Evolutionary conservation across 2,888 invertebrate genomes (phyloP), one percentile per base, ranked within the genome.

Genomic region (Acrobasis suavella): DNA sequence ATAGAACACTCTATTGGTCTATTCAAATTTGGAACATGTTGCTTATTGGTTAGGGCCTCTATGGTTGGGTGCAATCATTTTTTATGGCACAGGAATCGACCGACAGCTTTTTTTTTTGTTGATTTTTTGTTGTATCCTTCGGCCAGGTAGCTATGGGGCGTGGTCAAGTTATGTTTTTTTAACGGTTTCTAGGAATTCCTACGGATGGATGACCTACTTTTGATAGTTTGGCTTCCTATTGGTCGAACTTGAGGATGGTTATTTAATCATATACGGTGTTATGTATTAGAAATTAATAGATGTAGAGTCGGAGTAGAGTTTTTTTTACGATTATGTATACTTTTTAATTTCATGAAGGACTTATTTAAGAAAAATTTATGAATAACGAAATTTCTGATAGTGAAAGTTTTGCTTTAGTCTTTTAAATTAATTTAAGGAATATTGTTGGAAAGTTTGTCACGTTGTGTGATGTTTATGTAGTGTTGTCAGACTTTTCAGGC

Each of bases 1-100:
- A 75, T 79, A 79, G 81, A 77, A 70, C 69, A 60, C 66, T 69
- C 77, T 74, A 80, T 81, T 80, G 79, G 78, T 70, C 80, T 81
- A 81, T 80, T 68, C 70, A 61, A 71, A 71, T 70, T 70, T 71
- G 65, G 67, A 71, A 70, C 70, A 63, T 55, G 42, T 58, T 58
- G 61, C 66, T n/a, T 66, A 70, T 71, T 71, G 71, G 71, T 64
- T 61, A 60, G 62, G 64, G 62, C 62, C 63, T 46, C 62, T 55
- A 52, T 67, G 68, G 60, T 63, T 66, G 66, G 52, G 62, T 69
- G 69, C 67, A 68, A 66, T 66, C 60, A 58, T 62, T 64, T 64
- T 62, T 58, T 60, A 56, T 56, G 42, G 56, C 56, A 56, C 56
- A 42, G 56, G 56, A 56, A 42, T 56, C 38, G 42, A 42, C 22